A percentile compares a stretch with the other conserved stretches of the same genome.
These are phyloP conservation scores for Deroptyus accipitrinus DNA, from an alignment of 2,113 vertebrate species.

Conservation along the genomic window DNA sequence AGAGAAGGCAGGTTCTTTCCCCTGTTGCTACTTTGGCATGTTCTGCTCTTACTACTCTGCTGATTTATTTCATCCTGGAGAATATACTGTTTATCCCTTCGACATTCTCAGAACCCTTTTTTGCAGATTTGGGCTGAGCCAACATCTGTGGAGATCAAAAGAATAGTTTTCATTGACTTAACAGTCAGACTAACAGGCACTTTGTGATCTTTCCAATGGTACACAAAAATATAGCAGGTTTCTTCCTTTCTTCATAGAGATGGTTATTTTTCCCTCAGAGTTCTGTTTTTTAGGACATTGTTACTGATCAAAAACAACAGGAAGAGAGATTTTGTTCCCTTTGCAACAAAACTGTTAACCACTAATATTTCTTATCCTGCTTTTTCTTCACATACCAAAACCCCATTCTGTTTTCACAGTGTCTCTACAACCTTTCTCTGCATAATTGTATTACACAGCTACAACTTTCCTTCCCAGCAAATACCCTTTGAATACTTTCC, in stretches of 20 bases:
- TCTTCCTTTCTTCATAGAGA: background rate
- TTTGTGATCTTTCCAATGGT: background rate
- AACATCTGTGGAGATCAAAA: background rate
- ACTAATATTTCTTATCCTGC: background rate
- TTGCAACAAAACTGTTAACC: background rate
- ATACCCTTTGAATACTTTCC: slow-evolving; percentile 38
- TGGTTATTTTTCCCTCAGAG: background rate
- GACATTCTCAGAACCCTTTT: background rate
- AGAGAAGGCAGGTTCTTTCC: background rate
- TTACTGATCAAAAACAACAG: background rate
- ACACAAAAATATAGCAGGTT: background rate
- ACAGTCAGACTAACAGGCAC: background rate
- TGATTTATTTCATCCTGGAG: background rate
- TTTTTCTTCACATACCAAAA: background rate
- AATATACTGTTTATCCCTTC: background rate
- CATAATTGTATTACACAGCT: background rate
- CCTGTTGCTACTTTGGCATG: background rate
- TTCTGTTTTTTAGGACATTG: background rate
- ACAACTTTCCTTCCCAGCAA: background rate
- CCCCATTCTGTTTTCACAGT: background rate
- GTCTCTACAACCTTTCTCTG: background rate
- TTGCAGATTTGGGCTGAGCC: background rate
- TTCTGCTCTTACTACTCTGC: background rate
- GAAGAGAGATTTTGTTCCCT: background rate
- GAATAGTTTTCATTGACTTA: background rate